A percentile compares a stretch with the other conserved stretches of the same genome.
These are phyloP conservation scores for Aporophyla nigra DNA, from an alignment of 2,888 invertebrate genomes.

Conservation along the genomic window DNA sequence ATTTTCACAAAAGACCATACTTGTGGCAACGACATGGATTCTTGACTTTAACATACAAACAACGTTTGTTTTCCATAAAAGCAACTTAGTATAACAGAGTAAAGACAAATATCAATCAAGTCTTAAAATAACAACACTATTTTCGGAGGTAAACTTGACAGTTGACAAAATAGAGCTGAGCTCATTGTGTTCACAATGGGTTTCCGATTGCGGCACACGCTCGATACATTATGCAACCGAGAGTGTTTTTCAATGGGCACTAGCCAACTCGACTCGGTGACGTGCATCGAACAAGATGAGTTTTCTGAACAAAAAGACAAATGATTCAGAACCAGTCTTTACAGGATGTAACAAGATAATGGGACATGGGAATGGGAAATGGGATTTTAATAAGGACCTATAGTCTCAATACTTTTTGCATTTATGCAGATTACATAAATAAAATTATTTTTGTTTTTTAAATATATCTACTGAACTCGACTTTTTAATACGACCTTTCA, in stretches of 20 bases:
- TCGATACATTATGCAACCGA: constrained; percentile 67
- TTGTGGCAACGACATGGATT: not conserved
- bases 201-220: constrained; percentile 67
- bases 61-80: constrained; percentile 25
- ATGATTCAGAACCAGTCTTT: constrained; percentile 18
- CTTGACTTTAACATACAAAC: constrained; percentile 5
- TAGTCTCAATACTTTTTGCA: no score
- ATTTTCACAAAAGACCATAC: not conserved
- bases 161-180: constrained; percentile 62
- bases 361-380: no score
- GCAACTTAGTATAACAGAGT: constrained; percentile 33
- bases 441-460: no score
- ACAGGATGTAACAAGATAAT: not conserved
- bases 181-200: constrained; percentile 68
- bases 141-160: constrained; percentile 59
- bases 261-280: constrained; percentile 65
- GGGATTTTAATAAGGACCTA: no score
- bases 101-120: constrained; percentile 38
- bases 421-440: no score
- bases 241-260: constrained; percentile 67
- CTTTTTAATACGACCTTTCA: no score
- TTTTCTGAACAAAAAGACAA: constrained; percentile 37
- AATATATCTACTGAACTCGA: no score
- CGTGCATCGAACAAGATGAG: constrained; percentile 43
- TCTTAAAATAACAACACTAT: constrained; percentile 50